These are phyloP conservation scores for Ormia ochracea DNA, from an alignment of 2,888 invertebrate species.

Conservation along the genomic window DNA sequence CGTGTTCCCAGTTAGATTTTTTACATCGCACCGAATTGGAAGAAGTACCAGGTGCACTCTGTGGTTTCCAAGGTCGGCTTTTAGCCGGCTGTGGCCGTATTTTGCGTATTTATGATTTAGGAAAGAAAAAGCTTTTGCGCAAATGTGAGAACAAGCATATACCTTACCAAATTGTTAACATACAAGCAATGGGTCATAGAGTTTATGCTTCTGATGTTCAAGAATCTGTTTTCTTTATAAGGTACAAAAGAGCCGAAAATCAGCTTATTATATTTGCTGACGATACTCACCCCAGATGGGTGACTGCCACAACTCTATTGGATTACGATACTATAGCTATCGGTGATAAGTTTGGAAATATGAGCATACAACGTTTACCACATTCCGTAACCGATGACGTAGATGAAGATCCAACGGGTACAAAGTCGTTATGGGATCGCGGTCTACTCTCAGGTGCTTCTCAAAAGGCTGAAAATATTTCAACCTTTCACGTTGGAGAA, in stretches of 20 bases:
- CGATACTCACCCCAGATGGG: constrained; percentile 97
- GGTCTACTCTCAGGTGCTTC: constrained; percentile 97
- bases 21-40: constrained; percentile 96
- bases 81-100: constrained; percentile 94
- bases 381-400: constrained; percentile 96
- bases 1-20: constrained; percentile 91
- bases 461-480: constrained; percentile 95
- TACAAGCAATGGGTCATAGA: constrained; percentile 95
- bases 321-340: constrained; percentile 98
- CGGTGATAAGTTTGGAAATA: constrained; percentile 98
- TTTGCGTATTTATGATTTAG: constrained; percentile 95
- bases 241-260: constrained; percentile 96
- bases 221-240: constrained; percentile 96
- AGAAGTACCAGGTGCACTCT: constrained; percentile 92
- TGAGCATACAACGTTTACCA: constrained; percentile 92
- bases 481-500: constrained; percentile 97
- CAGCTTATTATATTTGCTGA: constrained; percentile 98
- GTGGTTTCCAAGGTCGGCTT: constrained; percentile 92
- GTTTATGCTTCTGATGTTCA: constrained; percentile 97
- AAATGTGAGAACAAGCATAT: constrained; percentile 99
- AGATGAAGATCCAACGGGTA: constrained; percentile 99
- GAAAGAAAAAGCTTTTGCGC: constrained; percentile 94
- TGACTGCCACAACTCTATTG: constrained; percentile 92
- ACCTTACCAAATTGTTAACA: constrained; percentile 94
- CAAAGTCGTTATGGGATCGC: constrained; percentile 96